phyloP scores from a whole-genome alignment of 2,797 vertebrate species.

The Myoxocephalus aenaeus region DNA sequence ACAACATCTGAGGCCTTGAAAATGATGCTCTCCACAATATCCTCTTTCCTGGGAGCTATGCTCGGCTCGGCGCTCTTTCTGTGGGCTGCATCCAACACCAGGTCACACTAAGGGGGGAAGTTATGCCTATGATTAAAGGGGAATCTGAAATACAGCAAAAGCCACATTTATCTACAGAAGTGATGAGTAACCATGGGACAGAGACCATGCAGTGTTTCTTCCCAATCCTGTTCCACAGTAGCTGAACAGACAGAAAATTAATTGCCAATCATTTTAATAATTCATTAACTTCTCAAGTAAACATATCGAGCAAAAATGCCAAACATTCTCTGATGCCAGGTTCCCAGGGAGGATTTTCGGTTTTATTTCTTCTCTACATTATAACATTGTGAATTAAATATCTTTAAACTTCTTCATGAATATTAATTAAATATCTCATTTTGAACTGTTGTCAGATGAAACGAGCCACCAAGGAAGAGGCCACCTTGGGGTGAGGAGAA shows the following conservation, averaged over 20 bases:
- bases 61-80: constrained; percentile 91
- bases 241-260: neutral
- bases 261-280: neutral
- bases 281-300: neutral
- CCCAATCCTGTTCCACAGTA: neutral
- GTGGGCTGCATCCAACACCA: constrained; percentile 98
- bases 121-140: constrained; percentile 4
- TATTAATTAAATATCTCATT: neutral
- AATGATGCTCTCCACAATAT: constrained; percentile 97
- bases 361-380: neutral
- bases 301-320: neutral
- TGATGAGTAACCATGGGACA: neutral
- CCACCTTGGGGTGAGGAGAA: constrained; percentile 1
- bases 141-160: constrained; percentile 16
- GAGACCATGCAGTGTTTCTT: neutral
- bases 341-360: neutral
- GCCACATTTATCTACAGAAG: neutral
- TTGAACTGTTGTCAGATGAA: neutral
- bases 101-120: constrained; percentile 88
- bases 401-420: neutral
- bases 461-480: neutral
- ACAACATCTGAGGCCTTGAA: constrained; percentile 98
- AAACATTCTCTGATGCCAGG: neutral
- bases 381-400: neutral
- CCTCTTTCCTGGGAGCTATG: constrained; percentile 93